These are phyloP conservation scores for Tetragnatha versicolor DNA, from an alignment of 1,140 invertebrate species.

Conservation along the genomic window DNA sequence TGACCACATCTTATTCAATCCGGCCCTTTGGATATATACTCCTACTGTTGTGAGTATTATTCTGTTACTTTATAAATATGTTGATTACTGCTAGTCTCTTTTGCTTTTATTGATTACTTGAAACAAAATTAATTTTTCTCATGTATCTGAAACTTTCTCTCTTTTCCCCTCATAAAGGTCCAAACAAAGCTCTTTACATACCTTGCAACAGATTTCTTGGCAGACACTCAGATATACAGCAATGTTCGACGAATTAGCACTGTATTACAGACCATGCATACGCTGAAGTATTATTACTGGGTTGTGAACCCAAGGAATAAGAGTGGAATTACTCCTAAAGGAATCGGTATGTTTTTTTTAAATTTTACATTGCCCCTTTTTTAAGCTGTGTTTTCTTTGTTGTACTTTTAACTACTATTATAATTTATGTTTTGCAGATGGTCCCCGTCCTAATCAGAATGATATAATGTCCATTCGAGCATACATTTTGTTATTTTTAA, in stretches of 20 bases:
- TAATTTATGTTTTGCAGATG: slow-evolving; percentile 73
- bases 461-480: slow-evolving; percentile 92
- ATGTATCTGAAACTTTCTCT: neutral
- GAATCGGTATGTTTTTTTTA: slow-evolving; percentile 75
- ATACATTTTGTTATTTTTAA: slow-evolving; percentile 94
- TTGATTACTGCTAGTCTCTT: neutral
- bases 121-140: neutral
- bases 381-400: too few relatives aligned
- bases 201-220: slow-evolving; percentile 95
- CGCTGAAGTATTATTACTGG: slow-evolving; percentile 99
- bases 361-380: too few relatives aligned
- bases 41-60: slow-evolving; percentile 78
- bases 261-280: slow-evolving; percentile 96
- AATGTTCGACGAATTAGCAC: slow-evolving; percentile 96
- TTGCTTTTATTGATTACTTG: neutral
- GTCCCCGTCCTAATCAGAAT: slow-evolving; percentile 89
- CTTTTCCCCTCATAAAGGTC: slow-evolving; percentile 62
- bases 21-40: slow-evolving; percentile 97
- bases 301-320: slow-evolving; percentile 93
- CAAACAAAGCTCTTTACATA: slow-evolving; percentile 96
- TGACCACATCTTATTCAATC: slow-evolving; percentile 99
- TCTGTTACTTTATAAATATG: neutral
- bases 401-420: neutral
- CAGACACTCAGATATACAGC: slow-evolving; percentile 96
- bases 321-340: slow-evolving; percentile 94